A percentile compares a stretch with the other conserved stretches of the same genome.
Conservation (phyloP, 2,888 invertebrate genomes). For the Pterostichus madidus region DNA sequence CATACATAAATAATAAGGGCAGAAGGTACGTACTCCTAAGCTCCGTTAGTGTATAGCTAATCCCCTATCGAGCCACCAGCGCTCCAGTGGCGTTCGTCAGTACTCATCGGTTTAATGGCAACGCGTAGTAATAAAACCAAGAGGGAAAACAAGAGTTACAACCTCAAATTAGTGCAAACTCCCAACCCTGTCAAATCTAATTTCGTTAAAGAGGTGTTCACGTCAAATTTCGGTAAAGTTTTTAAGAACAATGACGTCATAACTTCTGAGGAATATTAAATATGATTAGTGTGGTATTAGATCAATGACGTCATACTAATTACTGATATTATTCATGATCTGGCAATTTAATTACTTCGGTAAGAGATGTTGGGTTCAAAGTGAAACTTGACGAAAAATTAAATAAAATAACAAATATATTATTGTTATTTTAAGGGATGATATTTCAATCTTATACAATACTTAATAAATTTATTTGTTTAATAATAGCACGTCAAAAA, state of each 20-base stretch:
- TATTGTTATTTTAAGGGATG: too few species aligned
- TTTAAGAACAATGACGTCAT: slow-evolving; percentile 38
- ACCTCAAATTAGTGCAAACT: slow-evolving; percentile 19
- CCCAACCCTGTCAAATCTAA: slow-evolving; percentile 52
- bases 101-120: slow-evolving; percentile 35
- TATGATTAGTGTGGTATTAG: slow-evolving; percentile 17
- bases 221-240: slow-evolving; percentile 48
- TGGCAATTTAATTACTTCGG: too few species aligned
- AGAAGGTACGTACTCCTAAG: not conserved
- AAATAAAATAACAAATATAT: too few species aligned
- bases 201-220: slow-evolving; percentile 62
- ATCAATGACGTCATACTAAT: slow-evolving; percentile 28
- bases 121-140: slow-evolving; percentile 51
- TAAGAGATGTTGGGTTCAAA: too few species aligned
- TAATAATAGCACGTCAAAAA: too few species aligned
- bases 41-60: slow-evolving; percentile 5
- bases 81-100: slow-evolving; percentile 50
- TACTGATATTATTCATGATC: slow-evolving; percentile 15
- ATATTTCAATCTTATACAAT: too few species aligned
- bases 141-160: slow-evolving; percentile 49
- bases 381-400: too few species aligned
- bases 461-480: too few species aligned
- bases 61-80: not conserved
- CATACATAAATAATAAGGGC: slow-evolving; percentile 55
- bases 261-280: slow-evolving; percentile 34